A percentile compares a stretch with the other conserved stretches of the same genome.
phyloP scores from a whole-genome alignment of 2,797 vertebrate species.

The Enteromius anoplus region DNA sequence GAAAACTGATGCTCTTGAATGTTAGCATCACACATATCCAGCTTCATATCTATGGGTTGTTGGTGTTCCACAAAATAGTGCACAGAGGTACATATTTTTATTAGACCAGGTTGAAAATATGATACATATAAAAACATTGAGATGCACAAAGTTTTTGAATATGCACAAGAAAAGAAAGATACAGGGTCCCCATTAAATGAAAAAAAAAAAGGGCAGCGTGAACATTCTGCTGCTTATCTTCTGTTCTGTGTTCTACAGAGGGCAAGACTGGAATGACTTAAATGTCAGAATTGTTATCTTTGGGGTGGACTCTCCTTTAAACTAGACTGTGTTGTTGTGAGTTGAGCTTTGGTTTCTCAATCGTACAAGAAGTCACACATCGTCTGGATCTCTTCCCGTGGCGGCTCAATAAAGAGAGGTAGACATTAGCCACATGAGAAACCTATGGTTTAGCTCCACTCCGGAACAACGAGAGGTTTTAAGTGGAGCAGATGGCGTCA shows the following conservation, averaged over 20 bases:
- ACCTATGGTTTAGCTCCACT: constrained; percentile 13
- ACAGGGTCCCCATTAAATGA: background rate
- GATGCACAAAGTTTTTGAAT: no score
- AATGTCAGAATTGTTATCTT: background rate
- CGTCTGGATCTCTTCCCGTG: background rate
- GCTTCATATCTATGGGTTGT: no score
- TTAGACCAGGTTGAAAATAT: no score
- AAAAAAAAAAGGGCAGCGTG: background rate
- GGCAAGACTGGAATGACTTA: background rate
- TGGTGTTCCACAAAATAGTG: no score
- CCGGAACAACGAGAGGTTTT: constrained; percentile 39
- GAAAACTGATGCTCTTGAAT: no score
- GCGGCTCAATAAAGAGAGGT: background rate
- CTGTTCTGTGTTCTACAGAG: background rate
- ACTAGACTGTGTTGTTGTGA: background rate
- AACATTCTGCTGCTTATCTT: background rate
- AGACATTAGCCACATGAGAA: background rate
- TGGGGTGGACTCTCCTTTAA: background rate
- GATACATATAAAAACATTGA: no score
- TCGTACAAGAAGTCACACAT: background rate
- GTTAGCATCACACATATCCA: no score
- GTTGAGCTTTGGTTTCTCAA: constrained; percentile 4
- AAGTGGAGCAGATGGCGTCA: constrained; percentile 51
- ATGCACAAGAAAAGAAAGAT: background rate
- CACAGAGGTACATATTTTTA: no score